phyloP scores from a whole-genome alignment of 2,113 vertebrate genomes.

The Nyctibius bracteatus region DNA sequence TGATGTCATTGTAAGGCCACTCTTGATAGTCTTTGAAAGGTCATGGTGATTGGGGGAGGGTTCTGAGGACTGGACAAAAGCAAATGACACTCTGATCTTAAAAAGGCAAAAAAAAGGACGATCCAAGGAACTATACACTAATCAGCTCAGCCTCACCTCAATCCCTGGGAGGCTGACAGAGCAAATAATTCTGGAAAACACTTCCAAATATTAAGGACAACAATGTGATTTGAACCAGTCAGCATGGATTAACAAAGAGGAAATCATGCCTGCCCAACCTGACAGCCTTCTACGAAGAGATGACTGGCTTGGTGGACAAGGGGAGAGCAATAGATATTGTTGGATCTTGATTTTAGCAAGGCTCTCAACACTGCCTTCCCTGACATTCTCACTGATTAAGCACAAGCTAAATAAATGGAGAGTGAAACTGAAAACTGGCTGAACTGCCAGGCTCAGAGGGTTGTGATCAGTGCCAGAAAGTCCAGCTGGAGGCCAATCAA shows the following conservation, averaged over 20 bases:
- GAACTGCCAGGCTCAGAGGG: not conserved
- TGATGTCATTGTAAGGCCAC: not conserved
- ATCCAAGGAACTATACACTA: not conserved
- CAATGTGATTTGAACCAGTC: too few relatives aligned
- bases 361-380: not conserved
- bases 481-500: not conserved
- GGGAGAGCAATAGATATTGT: not conserved
- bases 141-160: not conserved
- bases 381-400: not conserved
- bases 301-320: not conserved
- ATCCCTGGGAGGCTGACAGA: rapidly evolving
- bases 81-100: not conserved
- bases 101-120: not conserved
- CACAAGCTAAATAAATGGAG: not conserved
- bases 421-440: not conserved
- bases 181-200: too few relatives aligned
- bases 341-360: not conserved
- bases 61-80: not conserved
- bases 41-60: not conserved
- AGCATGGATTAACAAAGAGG: not conserved
- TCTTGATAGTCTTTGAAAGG: not conserved
- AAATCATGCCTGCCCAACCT: not conserved
- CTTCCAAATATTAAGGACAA: too few relatives aligned
- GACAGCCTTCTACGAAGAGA: not conserved
- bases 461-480: not conserved